Evolutionary conservation across 2,888 invertebrate genomes (phyloP).

Genomic region (Kuschelorhynchus macadamiae): DNA sequence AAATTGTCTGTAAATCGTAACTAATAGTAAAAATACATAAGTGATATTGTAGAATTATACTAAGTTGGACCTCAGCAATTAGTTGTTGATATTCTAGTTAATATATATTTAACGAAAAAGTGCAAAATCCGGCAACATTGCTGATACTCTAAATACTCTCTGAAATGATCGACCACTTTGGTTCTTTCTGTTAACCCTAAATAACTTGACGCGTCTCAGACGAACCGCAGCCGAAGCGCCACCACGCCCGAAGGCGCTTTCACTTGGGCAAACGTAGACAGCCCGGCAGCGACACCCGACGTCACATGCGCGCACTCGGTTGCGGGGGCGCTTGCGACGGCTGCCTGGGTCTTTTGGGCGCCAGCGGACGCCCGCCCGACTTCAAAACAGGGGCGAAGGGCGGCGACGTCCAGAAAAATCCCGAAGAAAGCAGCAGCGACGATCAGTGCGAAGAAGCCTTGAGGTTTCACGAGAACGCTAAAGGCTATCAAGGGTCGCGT

Average conservation of each 20-base stretch:
- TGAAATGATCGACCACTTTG: too few species aligned
- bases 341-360: constrained; percentile 65
- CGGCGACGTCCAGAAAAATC: constrained; percentile 45
- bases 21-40: too few species aligned
- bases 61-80: too few species aligned
- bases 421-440: constrained; percentile 7
- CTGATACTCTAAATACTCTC: too few species aligned
- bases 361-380: constrained; percentile 62
- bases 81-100: too few species aligned
- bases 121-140: too few species aligned
- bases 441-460: not conserved
- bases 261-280: constrained; percentile 17
- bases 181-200: too few species aligned
- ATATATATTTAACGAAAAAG: too few species aligned
- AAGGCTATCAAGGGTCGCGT: constrained; percentile 6
- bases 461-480: not conserved
- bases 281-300: constrained; percentile 27
- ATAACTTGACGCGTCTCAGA: constrained; percentile 20
- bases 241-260: constrained; percentile 34
- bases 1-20: too few species aligned
- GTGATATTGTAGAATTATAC: too few species aligned
- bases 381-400: constrained; percentile 57
- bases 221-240: constrained; percentile 23
- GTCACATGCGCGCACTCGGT: constrained; percentile 39
- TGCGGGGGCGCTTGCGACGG: constrained; percentile 46